Percentiles rank a stretch among this genome's conserved stretches.
These are phyloP conservation scores for Himantopus leucocephalus DNA, from an alignment of 2,113 vertebrate species.

Conservation along the genomic window DNA sequence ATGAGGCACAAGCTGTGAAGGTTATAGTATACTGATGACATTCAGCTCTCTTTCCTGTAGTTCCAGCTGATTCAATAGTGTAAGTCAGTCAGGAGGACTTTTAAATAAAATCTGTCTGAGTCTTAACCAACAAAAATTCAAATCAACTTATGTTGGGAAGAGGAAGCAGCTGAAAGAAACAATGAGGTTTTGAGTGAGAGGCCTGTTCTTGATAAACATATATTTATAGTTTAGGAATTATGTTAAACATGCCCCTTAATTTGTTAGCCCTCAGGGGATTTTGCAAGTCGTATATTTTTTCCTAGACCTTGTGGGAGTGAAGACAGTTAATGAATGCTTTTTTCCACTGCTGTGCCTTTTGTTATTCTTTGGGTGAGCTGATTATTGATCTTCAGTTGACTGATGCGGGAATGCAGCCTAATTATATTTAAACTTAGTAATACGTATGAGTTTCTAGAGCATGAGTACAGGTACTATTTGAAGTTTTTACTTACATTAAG, in stretches of 20 bases:
- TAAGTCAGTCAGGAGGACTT: not conserved
- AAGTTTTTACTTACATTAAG: not conserved
- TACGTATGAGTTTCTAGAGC: not conserved
- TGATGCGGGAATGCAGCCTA: not conserved
- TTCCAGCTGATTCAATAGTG: not conserved
- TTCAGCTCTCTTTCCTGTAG: not conserved
- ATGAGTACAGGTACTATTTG: not conserved
- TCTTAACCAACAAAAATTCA: not conserved
- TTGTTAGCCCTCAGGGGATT: not conserved
- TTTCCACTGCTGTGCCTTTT: not conserved
- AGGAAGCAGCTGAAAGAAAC: not conserved
- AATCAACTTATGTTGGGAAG: not conserved
- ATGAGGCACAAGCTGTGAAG: not conserved
- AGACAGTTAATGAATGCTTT: not conserved
- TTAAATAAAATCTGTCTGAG: not conserved
- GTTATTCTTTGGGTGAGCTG: not conserved
- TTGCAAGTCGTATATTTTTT: not conserved
- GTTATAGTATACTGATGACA: not conserved
- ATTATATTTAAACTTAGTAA: not conserved
- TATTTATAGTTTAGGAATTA: conserved; percentile 2
- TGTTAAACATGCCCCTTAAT: conserved; percentile 19
- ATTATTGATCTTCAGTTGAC: not conserved
- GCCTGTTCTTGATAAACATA: not conserved
- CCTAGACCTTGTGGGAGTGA: not conserved
- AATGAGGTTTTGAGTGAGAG: not conserved